Evolutionary conservation across 2,888 invertebrate genomes (phyloP).

Genomic region (Ctena decussata): DNA sequence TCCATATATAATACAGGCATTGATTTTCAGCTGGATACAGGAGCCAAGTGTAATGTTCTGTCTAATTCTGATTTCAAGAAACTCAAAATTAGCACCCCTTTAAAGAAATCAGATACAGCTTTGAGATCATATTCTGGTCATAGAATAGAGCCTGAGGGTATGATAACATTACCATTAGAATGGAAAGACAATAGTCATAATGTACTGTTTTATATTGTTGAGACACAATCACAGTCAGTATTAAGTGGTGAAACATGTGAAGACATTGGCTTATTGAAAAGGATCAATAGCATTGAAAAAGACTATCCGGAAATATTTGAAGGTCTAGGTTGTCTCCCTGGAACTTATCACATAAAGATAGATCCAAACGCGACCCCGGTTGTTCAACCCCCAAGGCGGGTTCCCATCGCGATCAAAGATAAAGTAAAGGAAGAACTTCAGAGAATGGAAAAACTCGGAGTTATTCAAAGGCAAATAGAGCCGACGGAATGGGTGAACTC

Average conservation of each 20-base stretch:
- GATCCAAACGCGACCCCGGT: conserved; percentile 12
- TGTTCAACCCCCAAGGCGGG: neutral
- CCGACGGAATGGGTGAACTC: conserved; percentile 66
- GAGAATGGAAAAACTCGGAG: conserved; percentile 49
- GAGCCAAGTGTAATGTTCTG: too few relatives aligned
- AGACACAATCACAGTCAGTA: conserved; percentile 35
- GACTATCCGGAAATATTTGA: neutral
- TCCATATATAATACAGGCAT: neutral
- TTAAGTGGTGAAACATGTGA: conserved; percentile 41
- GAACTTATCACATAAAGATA: too few relatives aligned
- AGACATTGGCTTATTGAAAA: conserved; percentile 38
- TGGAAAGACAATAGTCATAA: conserved; percentile 1
- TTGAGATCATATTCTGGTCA: conserved; percentile 50
- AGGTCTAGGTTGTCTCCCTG: too few relatives aligned
- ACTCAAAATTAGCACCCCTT: conserved; percentile 28
- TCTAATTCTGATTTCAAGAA: too few relatives aligned
- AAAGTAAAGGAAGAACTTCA: conserved; percentile 56
- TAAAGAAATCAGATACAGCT: conserved; percentile 23
- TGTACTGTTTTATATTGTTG: conserved; percentile 43
- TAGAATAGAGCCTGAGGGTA: conserved; percentile 26
- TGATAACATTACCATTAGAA: conserved; percentile 11
- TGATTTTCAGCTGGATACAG: too few relatives aligned
- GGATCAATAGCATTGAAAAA: conserved; percentile 17
- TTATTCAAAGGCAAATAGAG: conserved; percentile 20
- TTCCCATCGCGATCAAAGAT: neutral